phyloP scores from a whole-genome alignment of 2,113 vertebrate species.

The Nematolebias whitei region DNA sequence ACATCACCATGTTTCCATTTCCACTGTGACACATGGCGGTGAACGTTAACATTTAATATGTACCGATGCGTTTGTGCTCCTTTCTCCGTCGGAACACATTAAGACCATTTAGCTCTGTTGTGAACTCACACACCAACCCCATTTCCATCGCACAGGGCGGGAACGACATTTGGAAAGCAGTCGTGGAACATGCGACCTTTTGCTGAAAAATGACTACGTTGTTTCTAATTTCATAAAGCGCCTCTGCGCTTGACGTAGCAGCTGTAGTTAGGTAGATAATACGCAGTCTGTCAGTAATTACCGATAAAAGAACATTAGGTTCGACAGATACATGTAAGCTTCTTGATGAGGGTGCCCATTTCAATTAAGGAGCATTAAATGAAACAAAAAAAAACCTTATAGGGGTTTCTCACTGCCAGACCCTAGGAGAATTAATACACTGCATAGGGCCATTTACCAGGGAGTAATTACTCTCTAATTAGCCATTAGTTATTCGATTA shows the following conservation, averaged over 20 bases:
- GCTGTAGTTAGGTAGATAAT: slow-evolving; percentile 58
- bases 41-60: slow-evolving; percentile 23
- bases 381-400: slow-evolving; percentile 70
- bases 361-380: slow-evolving; percentile 80
- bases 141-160: slow-evolving; percentile 32
- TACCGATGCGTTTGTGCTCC: background rate
- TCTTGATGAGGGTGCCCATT: slow-evolving; percentile 79
- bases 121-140: slow-evolving; percentile 50
- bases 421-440: slow-evolving; percentile 77
- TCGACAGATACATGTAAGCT: slow-evolving; percentile 74
- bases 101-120: slow-evolving; percentile 41
- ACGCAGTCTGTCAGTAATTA: slow-evolving; percentile 69
- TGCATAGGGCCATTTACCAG: slow-evolving; percentile 75
- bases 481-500: slow-evolving; percentile 84
- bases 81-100: slow-evolving; percentile 33
- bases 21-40: background rate
- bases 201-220: slow-evolving; percentile 60
- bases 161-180: slow-evolving; percentile 32
- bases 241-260: slow-evolving; percentile 37
- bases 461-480: slow-evolving; percentile 82
- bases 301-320: slow-evolving; percentile 73
- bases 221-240: slow-evolving; percentile 57
- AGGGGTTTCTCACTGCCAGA: slow-evolving; percentile 74
- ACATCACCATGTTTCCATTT: too few relatives aligned
- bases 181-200: slow-evolving; percentile 51